Evolutionary conservation across 2,113 vertebrate species (phyloP), one percentile per base, ranked within the genome.

Genomic region (Nothocercus nigrocapillus): DNA sequence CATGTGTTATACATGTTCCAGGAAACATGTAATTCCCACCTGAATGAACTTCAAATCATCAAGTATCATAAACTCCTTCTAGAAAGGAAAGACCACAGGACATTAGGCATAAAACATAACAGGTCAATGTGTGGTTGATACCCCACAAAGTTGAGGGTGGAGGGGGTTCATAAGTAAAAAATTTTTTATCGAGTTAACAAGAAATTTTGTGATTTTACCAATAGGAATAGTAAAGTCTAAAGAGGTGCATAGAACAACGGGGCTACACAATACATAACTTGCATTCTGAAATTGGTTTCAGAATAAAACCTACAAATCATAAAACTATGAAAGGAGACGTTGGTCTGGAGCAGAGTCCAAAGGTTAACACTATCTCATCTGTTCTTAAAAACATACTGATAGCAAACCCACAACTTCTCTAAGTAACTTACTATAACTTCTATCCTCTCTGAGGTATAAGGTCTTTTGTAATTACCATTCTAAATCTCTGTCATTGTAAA

Each of bases 251-350:
- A 90, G 18, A 70, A 21, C 5, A 54, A 69, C 22, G 38, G 51
- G 15, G 21, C 54, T 12, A 6, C 9, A 36, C 5, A 27, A 27
- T 9, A 32, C 4, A 18, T 47, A 66, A 58, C 38, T 17, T 27
- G 44, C 21, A 28, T 45, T 61, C 45, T 56, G 40, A 90, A 24
- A 12, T 53, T 32, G 2, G 3, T 59, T 54, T 54, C 13, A 40
- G 19, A 68, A 28, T 30, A 59, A 84, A 81, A 45, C 10, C 15
- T 36, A n/a, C 72, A 62, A 11, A 68, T 30, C 49, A 27, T 10
- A 24, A 53, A 75, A 30, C 1, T 11, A 0, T 22, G 20, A 80
- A 44, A 38, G 40, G 12, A 81, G 2, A 47, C 6, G 20, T 0
- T 66, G 9, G 3, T 36, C 79, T 44, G 66, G 45, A 77, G 69